Conservation (phyloP, 2,888 invertebrate genomes). For the Alviniconcha strummeri region DNA sequence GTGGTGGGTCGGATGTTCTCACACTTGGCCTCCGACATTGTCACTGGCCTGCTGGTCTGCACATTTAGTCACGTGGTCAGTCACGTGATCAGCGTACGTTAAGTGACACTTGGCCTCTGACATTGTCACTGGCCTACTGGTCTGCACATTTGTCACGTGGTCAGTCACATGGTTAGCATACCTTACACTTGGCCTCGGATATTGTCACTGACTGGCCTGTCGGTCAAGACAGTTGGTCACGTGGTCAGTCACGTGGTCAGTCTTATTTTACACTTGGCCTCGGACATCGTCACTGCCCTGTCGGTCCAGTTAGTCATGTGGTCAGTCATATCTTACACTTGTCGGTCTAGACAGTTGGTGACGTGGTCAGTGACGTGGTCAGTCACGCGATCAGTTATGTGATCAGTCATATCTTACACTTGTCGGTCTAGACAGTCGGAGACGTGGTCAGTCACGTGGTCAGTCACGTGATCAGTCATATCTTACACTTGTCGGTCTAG, state of each 20-base stretch:
- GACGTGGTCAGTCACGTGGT: no score
- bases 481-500: no score
- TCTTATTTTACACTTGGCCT: neutral
- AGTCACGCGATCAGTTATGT: no score
- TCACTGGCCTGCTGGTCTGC: neutral
- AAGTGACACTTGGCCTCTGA: slow-evolving; percentile 16
- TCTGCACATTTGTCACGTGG: neutral
- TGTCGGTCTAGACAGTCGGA: no score
- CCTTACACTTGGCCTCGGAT: slow-evolving; percentile 4
- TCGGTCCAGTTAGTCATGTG: neutral
- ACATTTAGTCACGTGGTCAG: neutral
- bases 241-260: neutral
- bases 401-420: no score
- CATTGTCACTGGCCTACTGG: neutral
- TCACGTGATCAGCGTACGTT: neutral
- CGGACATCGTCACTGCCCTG: slow-evolving; percentile 6
- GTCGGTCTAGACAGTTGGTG: no score
- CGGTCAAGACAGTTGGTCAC: neutral
- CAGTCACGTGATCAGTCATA: no score
- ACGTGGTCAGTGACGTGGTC: no score
- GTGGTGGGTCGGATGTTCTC: slow-evolving; percentile 33
- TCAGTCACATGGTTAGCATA: neutral
- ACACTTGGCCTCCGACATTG: slow-evolving; percentile 22
- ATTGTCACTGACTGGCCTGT: neutral
- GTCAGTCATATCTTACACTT: neutral